These are phyloP conservation scores for Drepanosiphum platanoidis DNA, from an alignment of 2,888 invertebrate species.

Conservation along the genomic window DNA sequence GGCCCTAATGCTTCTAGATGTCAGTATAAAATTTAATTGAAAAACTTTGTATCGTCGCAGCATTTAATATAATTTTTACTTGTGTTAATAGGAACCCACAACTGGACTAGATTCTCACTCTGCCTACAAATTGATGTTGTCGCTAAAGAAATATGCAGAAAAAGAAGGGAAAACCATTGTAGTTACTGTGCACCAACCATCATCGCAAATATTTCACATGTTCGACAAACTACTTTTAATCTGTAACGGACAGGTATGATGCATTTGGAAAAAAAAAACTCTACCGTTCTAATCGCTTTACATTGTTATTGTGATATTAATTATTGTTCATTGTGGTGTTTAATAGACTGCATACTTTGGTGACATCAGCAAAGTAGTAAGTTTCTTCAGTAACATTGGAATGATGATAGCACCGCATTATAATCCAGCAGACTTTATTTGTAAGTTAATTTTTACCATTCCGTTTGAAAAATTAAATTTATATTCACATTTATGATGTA, in stretches of 20 bases:
- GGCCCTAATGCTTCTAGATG: conserved; percentile 80
- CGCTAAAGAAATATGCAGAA: conserved; percentile 78
- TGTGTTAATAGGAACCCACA: conserved; percentile 76
- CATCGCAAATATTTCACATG: conserved; percentile 85
- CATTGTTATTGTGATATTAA: background rate
- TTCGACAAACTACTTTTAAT: conserved; percentile 79
- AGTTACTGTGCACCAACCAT: conserved; percentile 84
- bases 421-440: conserved; percentile 85
- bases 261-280: conserved; percentile 18
- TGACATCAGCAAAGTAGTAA: conserved; percentile 76
- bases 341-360: conserved; percentile 78
- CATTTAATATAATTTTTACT: background rate
- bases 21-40: conserved; percentile 69
- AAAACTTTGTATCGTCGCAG: background rate
- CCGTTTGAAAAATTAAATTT: too few species aligned
- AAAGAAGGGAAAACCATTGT: conserved; percentile 82
- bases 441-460: too few species aligned
- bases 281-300: background rate
- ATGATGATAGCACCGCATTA: conserved; percentile 79
- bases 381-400: conserved; percentile 78
- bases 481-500: too few species aligned
- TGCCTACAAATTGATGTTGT: conserved; percentile 78
- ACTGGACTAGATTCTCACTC: conserved; percentile 85
- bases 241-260: conserved; percentile 73
- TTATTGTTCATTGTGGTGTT: conserved; percentile 46